Conservation (phyloP, 1,140 invertebrate species). For the Papilio glaucus region DNA sequence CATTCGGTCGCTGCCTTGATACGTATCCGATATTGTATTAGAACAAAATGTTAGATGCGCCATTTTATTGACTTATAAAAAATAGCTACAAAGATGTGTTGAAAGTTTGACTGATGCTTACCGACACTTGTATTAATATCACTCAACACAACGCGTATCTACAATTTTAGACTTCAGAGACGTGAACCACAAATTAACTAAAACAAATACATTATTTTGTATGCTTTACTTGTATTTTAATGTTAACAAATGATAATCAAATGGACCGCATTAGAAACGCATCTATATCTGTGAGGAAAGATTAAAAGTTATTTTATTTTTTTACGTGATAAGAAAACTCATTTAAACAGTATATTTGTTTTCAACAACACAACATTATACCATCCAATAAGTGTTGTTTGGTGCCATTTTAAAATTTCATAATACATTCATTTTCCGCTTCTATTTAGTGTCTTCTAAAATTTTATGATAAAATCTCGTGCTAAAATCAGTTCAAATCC, state of each 20-base stretch:
- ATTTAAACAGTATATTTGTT: no score
- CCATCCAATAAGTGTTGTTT: no score
- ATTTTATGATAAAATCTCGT: no score
- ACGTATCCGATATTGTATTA: constrained; percentile 37
- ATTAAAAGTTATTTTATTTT: background rate
- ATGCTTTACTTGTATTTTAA: constrained; percentile 48
- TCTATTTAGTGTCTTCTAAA: no score
- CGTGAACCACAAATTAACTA: no score
- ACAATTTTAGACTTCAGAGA: background rate
- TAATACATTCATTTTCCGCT: no score
- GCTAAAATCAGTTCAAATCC: no score
- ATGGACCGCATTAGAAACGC: constrained; percentile 46
- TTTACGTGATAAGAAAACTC: no score
- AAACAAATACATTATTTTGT: background rate
- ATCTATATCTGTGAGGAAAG: background rate
- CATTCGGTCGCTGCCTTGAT: constrained; percentile 54
- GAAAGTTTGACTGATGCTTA: background rate
- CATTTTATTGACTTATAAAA: constrained; percentile 1
- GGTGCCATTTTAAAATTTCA: no score
- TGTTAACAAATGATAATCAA: constrained; percentile 59
- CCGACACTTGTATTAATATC: background rate
- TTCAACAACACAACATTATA: no score
- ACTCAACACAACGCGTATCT: background rate
- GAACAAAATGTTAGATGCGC: constrained; percentile 2
- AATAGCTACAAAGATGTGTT: background rate